Evolutionary conservation across 1,140 invertebrate species (phyloP).

Genomic region (Bombus terrestris): DNA sequence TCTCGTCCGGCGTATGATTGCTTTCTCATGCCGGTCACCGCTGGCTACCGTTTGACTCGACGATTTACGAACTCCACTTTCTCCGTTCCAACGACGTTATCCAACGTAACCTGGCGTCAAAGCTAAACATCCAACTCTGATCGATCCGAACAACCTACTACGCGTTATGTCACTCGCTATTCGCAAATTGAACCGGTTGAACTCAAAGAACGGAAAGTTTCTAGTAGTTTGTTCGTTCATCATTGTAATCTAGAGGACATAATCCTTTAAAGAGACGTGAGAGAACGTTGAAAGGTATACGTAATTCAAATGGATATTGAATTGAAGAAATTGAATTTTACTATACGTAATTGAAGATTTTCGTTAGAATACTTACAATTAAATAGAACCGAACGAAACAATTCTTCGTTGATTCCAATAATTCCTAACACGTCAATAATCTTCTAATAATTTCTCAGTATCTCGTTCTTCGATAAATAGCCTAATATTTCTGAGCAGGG

Average conservation of each 20-base stretch:
- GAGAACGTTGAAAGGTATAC: no score
- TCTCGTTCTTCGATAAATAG: neutral
- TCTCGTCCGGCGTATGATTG: conserved; percentile 36
- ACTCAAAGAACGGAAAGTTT: neutral
- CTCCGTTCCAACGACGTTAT: conserved; percentile 46
- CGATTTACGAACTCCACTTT: conserved; percentile 60
- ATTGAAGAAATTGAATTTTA: no score
- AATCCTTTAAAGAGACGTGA: no score
- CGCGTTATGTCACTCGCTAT: neutral
- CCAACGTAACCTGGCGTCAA: neutral
- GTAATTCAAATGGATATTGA: no score
- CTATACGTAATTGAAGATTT: no score
- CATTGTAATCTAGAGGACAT: neutral
- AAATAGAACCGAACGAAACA: no score
- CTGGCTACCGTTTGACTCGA: conserved; percentile 41
- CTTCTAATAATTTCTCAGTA: neutral
- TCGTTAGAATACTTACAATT: no score
- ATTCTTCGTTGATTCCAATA: no score
- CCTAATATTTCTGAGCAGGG: neutral
- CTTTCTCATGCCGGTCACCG: conserved; percentile 46
- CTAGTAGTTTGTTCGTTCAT: neutral
- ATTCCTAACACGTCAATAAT: no score
- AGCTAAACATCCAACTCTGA: neutral
- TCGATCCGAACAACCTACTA: neutral
- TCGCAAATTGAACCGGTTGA: no score